Base-by-base conservation (phyloP, 2,888 invertebrate genomes). In the Helicoverpa assulta region DNA sequence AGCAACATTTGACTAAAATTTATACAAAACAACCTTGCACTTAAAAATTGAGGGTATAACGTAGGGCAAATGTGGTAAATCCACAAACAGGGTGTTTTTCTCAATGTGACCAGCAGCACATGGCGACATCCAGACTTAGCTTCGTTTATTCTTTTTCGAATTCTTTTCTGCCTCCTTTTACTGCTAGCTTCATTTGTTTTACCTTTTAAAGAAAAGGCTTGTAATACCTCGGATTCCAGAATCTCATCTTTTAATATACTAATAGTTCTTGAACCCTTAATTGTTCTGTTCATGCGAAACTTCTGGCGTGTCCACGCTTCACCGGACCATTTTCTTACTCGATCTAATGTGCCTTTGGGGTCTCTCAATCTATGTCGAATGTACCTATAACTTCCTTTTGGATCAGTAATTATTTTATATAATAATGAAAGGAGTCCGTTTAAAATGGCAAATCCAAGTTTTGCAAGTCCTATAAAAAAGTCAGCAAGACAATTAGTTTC, bases 1-100 rank as follows among this genome's bases (percentile, higher is more conserved):
- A 92, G 6, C 5, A 85, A 43, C 63, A 92, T 26, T 43, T 91
- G 75, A 21, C 68, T 54, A 53, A 90, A 84, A 60, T 86, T 86
- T 5, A 68, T 85, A 47, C 86, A 70, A 69, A 87, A 85, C 10
- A 26, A 10, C 26, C 91, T 16, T 14, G 87, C 77, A 68, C 85
- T 80, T 37, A 93, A 84, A 76, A 86, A 93, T 52, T 90, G 89
- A 2, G 91, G 90, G 71, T 93, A 93, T 47, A 88, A 78, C n/a
- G 74, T 64, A 19, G 93, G 93, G 63, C 88, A 92, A 56, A 92
- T 63, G 51, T 90, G 85, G 66, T 92, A 92, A 3, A 90, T 85
- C 90, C 92, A 93, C 21, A 93, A 60, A 76, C 90, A 92, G 4
- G 93, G 93, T 1, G 80, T 88, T 61, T 81, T 89, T 40, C 92